Conservation (phyloP, 2,888 invertebrate species). For the Clusia tigrina region DNA sequence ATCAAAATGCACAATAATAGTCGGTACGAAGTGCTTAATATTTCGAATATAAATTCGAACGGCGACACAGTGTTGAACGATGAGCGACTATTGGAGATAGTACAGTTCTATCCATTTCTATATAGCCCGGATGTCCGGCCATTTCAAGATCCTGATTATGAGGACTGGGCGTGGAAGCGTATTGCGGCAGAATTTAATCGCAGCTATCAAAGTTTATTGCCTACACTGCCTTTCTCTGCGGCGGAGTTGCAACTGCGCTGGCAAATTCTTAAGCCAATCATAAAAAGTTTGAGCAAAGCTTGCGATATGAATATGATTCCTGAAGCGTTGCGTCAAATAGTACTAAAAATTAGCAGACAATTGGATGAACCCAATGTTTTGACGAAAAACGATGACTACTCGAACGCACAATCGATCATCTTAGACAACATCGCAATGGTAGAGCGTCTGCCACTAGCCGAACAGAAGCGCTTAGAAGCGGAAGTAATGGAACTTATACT, state of each 20-base stretch:
- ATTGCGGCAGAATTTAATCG: constrained; percentile 36
- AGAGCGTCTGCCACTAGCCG: constrained; percentile 32
- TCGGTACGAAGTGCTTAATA: constrained; percentile 39
- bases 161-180: constrained; percentile 39
- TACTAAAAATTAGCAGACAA: constrained; percentile 36
- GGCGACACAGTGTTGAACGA: constrained; percentile 40
- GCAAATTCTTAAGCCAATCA: constrained; percentile 40
- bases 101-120: constrained; percentile 39
- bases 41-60: constrained; percentile 36
- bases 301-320: constrained; percentile 39
- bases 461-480: constrained; percentile 42
- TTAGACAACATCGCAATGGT: constrained; percentile 36
- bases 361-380: background rate
- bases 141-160: constrained; percentile 35
- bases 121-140: constrained; percentile 35
- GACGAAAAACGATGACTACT: background rate
- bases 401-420: constrained; percentile 30
- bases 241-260: constrained; percentile 46
- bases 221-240: constrained; percentile 32
- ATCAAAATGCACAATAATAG: too few relatives aligned
- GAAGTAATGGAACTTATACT: constrained; percentile 48
- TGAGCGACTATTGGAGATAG: constrained; percentile 36
- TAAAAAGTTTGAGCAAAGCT: constrained; percentile 36
- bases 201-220: constrained; percentile 25
- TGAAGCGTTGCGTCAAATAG: constrained; percentile 30